Evolutionary conservation across 2,113 vertebrate genomes (phyloP).

Genomic region (Lophochroa leadbeateri): DNA sequence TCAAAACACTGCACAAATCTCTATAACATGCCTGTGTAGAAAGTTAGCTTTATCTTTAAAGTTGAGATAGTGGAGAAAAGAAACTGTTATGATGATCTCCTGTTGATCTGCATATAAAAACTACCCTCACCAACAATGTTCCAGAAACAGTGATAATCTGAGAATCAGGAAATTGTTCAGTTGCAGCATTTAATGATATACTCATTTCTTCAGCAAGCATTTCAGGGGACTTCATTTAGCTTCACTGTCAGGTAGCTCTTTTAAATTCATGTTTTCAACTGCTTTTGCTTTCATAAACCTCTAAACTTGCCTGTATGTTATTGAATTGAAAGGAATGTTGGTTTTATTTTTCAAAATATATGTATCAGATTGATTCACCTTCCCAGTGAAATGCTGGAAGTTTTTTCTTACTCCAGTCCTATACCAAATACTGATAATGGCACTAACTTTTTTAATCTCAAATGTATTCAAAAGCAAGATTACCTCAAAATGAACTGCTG

Average conservation of each 20-base stretch:
- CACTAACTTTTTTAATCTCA: background rate
- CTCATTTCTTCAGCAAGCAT: background rate
- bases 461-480: conserved; percentile 2
- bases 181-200: background rate
- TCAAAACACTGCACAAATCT: background rate
- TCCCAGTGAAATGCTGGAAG: background rate
- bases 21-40: background rate
- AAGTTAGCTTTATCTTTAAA: background rate
- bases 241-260: background rate
- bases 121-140: background rate
- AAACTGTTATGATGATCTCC: background rate
- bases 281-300: background rate
- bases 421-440: background rate
- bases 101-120: background rate
- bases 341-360: background rate
- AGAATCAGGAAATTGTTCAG: background rate
- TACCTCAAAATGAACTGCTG: conserved; percentile 22
- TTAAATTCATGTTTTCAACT: background rate
- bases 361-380: background rate
- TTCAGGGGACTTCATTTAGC: background rate
- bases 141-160: background rate
- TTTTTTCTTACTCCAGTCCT: background rate
- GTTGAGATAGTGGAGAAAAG: background rate
- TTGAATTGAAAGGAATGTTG: background rate
- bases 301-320: background rate